phyloP scores from a whole-genome alignment of 1,140 invertebrate genomes.

The Phenacoccus solenopsis region DNA sequence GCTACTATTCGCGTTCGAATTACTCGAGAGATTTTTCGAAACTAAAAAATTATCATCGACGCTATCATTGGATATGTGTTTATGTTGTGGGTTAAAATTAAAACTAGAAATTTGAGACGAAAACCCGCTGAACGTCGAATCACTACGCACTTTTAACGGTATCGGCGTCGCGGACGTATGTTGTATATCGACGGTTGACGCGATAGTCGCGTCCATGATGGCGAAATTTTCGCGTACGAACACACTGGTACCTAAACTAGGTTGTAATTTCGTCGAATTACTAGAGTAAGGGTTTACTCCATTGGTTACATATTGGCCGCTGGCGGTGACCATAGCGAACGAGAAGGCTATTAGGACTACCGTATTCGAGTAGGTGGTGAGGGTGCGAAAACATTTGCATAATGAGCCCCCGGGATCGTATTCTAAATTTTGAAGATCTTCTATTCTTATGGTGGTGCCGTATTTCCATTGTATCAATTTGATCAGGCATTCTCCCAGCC shows the following conservation, averaged over 20 bases:
- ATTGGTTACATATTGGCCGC: slow-evolving; percentile 4
- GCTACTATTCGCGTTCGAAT: not conserved
- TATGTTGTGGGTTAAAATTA: not conserved
- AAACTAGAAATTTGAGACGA: not conserved
- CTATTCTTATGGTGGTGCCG: not conserved
- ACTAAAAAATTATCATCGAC: not conserved
- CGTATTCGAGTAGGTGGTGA: not conserved
- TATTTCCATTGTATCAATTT: slow-evolving; percentile 13
- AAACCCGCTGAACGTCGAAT: not conserved
- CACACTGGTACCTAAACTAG: not conserved
- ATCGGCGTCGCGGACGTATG: not conserved
- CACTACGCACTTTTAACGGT: not conserved
- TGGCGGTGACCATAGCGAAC: not conserved
- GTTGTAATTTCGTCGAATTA: not conserved
- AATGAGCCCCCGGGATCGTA: slow-evolving; percentile 6
- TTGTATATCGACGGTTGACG: not conserved
- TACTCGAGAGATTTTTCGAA: not conserved
- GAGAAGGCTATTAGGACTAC: not conserved
- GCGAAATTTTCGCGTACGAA: not conserved
- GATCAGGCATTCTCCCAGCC: not conserved
- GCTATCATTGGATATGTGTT: not conserved
- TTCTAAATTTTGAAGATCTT: not conserved
- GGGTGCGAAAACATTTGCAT: not conserved
- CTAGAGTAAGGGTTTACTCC: not conserved
- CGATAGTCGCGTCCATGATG: not conserved